These are phyloP conservation scores for Apodemus agrarius DNA, from an alignment of 2,797 vertebrate genomes.

Conservation along the genomic window DNA sequence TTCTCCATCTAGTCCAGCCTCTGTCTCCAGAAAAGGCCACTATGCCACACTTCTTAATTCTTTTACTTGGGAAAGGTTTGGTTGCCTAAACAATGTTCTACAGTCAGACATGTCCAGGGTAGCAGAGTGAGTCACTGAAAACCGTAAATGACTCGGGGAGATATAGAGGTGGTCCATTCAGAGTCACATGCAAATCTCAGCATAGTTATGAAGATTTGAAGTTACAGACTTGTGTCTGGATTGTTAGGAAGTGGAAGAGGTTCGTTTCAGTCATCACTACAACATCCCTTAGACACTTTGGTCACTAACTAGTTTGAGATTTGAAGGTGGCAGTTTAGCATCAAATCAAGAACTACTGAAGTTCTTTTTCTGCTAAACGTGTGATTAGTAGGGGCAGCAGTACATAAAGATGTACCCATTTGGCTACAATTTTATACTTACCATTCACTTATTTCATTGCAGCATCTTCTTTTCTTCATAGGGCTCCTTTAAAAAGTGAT, in stretches of 20 bases:
- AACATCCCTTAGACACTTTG: background rate
- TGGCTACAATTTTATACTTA: conserved; percentile 35
- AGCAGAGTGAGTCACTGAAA: conserved; percentile 43
- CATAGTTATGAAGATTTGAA: conserved; percentile 30
- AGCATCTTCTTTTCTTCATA: conserved; percentile 7
- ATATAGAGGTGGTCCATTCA: background rate
- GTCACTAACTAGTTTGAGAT: background rate
- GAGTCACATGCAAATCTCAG: conserved; percentile 13
- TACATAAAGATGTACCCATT: background rate
- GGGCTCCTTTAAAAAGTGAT: conserved; percentile 12
- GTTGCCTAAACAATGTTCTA: conserved; percentile 48
- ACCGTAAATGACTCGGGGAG: background rate
- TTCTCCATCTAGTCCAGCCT: conserved; percentile 25
- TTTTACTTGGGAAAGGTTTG: conserved; percentile 48
- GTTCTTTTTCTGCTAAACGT: background rate
- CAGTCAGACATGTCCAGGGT: background rate
- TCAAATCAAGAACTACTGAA: background rate
- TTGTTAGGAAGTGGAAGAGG: background rate
- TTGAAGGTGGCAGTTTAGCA: background rate
- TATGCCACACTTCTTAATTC: conserved; percentile 66
- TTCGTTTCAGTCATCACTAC: background rate
- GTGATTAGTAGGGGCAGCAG: background rate
- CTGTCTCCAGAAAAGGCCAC: conserved; percentile 33
- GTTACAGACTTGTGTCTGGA: background rate
- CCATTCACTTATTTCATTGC: background rate